Conservation (phyloP, 2,113 vertebrate species). For the Mustela lutreola region DNA sequence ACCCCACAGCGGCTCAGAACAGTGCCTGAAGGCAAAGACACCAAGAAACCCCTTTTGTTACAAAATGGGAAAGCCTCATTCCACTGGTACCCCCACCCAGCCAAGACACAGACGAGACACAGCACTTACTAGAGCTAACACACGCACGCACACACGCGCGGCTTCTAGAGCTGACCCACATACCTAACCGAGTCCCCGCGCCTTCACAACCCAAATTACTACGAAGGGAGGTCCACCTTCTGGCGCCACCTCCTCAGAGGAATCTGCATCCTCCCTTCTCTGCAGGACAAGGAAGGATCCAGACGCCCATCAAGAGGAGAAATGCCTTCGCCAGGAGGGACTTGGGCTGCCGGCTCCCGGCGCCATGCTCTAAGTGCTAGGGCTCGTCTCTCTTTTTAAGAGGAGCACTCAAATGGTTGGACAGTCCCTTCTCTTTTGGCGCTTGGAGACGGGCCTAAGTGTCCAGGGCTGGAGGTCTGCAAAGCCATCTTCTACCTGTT, state of each 20-base stretch:
- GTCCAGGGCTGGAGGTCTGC: slow-evolving; percentile 73
- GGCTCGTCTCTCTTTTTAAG: not conserved
- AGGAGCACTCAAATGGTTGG: not conserved
- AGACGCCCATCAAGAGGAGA: slow-evolving; percentile 44
- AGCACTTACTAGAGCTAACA: slow-evolving; percentile 18
- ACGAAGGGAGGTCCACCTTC: not conserved
- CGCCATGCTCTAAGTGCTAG: not conserved
- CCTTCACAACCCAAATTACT: slow-evolving; percentile 14
- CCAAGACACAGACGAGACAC: slow-evolving; percentile 30
- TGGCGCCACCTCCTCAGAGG: not conserved
- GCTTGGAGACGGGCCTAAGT: slow-evolving; percentile 74
- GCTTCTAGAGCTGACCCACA: slow-evolving; percentile 39
- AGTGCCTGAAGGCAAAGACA: not conserved
- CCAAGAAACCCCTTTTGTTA: not conserved
- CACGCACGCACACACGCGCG: not conserved
- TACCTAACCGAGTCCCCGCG: slow-evolving; percentile 43
- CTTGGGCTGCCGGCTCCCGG: not conserved
- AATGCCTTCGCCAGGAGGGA: slow-evolving; percentile 5
- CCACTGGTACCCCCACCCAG: slow-evolving; percentile 3
- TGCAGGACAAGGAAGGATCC: slow-evolving; percentile 72
- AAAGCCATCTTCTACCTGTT: slow-evolving; percentile 92
- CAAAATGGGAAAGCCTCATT: not conserved
- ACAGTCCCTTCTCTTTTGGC: slow-evolving; percentile 68
- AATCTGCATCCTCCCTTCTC: slow-evolving; percentile 67
- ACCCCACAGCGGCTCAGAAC: not conserved